phyloP scores from a whole-genome alignment of 2,888 invertebrate species.

The Limnephilus lunatus region DNA sequence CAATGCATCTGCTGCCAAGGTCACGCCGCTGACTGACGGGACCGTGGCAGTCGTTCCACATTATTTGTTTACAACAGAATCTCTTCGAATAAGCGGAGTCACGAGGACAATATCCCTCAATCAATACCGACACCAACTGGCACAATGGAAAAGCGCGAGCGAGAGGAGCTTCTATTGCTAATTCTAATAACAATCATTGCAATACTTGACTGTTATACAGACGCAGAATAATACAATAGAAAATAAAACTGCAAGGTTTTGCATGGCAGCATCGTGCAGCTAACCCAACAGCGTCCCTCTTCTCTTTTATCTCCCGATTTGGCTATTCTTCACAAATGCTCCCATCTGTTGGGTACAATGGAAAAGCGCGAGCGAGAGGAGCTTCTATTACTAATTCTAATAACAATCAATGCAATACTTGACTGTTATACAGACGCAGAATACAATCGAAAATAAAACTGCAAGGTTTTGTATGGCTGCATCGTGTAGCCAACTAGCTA shows the following conservation, averaged over 20 bases:
- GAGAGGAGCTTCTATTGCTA: neutral
- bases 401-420: neutral
- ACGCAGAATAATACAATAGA: neutral
- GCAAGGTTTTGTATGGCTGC: neutral
- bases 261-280: neutral
- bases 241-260: neutral
- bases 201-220: neutral
- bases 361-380: too few relatives aligned
- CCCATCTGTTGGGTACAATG: too few relatives aligned
- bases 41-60: neutral
- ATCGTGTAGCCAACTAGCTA: neutral
- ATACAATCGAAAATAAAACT: neutral
- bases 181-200: neutral
- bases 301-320: neutral
- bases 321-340: neutral
- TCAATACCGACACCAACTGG: neutral
- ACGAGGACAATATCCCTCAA: neutral
- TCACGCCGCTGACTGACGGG: conserved; percentile 55
- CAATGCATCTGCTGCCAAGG: conserved; percentile 57
- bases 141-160: too few relatives aligned
- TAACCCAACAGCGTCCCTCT: neutral
- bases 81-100: neutral
- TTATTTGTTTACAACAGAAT: neutral
- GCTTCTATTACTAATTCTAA: neutral
- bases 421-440: neutral